Base-by-base conservation (phyloP, 2,888 invertebrate genomes). In the Agrilus cyanescens region DNA sequence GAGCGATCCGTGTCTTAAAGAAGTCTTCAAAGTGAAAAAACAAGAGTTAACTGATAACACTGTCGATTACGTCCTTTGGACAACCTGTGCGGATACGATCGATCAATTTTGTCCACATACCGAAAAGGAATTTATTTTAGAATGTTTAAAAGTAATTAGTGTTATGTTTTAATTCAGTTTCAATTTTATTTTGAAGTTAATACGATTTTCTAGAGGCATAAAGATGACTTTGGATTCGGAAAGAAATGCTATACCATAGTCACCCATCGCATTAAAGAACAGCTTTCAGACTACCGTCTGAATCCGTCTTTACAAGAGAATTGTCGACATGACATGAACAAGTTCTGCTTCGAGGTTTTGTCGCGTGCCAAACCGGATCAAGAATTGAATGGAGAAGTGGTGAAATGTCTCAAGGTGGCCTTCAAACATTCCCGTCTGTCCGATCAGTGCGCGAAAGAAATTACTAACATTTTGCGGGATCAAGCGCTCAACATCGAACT, bases 401-500 rank as follows among this genome's bases (percentile, higher is more conserved):
- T 91, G 34, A 76, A 79, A 57, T 94, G 94, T 59, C 72, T 94
- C 33, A 90, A 89, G 65, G 74, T 74, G 39, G 81, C 85, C 60
- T 87, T 88, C 58, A 76, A 84, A 38, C 76, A 81, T 57, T 76
- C 80, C 0, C 81, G 80, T 61, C 66, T 95, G 37, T 78, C 82
- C 12, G 65, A 69, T n/a, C 69, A 74, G 14, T 95, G 95, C 64
- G 83, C 87, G 57, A 77, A 80, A 55, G 85, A 93, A 68, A 77
- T 95, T 66, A 78, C 83, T 1, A 77, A 75, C 52, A 78, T 93
- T 37, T 71, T 95, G 41, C 80, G 85, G 57, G 89, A 91, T 54
- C 86, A 90, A 55, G 94, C 94, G 12, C 67, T 93, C 29, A 91
- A 97, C 66, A 86, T 91, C 59, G 81, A 88, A 55, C 72, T 95